Evolutionary conservation across 2,888 invertebrate genomes (phyloP).

Genomic region (Chymomyza fuscimana): DNA sequence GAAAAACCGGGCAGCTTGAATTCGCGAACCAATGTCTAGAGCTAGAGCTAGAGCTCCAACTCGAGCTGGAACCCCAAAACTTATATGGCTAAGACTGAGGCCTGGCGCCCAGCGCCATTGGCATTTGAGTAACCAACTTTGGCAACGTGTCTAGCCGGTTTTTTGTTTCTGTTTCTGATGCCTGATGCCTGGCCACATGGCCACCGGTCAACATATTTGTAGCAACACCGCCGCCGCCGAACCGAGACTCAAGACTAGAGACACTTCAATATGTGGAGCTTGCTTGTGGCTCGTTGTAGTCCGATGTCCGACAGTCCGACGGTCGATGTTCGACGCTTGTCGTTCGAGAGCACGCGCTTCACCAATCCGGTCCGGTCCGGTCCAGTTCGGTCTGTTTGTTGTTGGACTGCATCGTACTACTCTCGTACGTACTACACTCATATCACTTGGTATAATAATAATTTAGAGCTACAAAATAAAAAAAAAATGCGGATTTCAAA

Average conservation of each 20-base stretch:
- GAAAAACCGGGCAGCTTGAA: background rate
- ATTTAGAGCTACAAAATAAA: constrained; percentile 11
- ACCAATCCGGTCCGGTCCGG: constrained; percentile 40
- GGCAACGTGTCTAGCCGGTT: constrained; percentile 70
- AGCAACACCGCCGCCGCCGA: background rate
- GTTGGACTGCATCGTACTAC: background rate
- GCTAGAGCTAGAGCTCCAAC: background rate
- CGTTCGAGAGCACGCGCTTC: constrained; percentile 30
- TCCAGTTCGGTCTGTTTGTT: constrained; percentile 1
- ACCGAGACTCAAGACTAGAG: background rate
- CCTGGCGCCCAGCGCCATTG: background rate
- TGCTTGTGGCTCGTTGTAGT: background rate
- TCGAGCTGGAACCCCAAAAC: background rate
- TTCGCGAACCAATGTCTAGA: background rate
- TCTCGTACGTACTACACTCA: no score
- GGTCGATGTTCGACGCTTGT: constrained; percentile 16
- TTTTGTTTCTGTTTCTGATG: constrained; percentile 16
- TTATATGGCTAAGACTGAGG: background rate
- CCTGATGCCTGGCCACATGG: constrained; percentile 33
- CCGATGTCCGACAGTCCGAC: constrained; percentile 3
- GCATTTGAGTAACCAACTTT: constrained; percentile 46
- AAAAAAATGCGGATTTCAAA: constrained; percentile 38
- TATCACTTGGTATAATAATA: background rate
- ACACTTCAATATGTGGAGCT: background rate
- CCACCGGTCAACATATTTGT: constrained; percentile 30